phyloP scores from a whole-genome alignment of 2,888 invertebrate species.

The Tetheella fluctuosa region DNA sequence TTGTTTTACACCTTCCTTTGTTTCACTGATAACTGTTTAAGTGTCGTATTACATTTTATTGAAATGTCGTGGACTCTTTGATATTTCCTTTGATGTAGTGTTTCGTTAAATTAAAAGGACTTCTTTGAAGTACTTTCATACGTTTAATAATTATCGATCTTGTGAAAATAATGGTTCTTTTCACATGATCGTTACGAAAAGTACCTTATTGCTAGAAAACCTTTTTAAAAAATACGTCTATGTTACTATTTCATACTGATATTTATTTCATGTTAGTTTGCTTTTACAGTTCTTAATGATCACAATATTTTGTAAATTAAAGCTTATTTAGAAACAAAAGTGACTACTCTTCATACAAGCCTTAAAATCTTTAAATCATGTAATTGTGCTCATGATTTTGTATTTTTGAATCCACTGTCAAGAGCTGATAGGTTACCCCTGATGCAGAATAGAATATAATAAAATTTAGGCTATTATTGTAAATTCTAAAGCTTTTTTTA shows the following conservation, averaged over 20 bases:
- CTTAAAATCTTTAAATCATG: too few relatives aligned
- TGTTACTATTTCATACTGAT: not conserved
- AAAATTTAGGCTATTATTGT: not conserved
- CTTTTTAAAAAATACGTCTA: too few relatives aligned
- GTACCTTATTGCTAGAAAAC: too few relatives aligned
- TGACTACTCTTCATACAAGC: slow-evolving; percentile 38
- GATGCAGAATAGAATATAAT: not conserved
- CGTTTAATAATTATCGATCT: too few relatives aligned
- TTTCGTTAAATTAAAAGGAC: too few relatives aligned
- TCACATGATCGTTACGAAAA: too few relatives aligned
- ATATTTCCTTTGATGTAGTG: not conserved
- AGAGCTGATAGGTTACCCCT: too few relatives aligned
- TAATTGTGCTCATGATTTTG: too few relatives aligned
- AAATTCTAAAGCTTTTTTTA: not conserved
- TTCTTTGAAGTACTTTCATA: too few relatives aligned
- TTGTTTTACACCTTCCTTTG: slow-evolving; percentile 35
- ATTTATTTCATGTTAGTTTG: not conserved
- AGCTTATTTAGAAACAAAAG: slow-evolving; percentile 34
- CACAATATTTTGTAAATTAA: slow-evolving; percentile 32
- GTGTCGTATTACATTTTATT: slow-evolving; percentile 20
- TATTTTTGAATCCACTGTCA: too few relatives aligned
- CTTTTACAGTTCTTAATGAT: not conserved
- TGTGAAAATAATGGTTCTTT: too few relatives aligned
- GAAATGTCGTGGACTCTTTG: not conserved
- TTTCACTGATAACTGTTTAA: slow-evolving; percentile 45